These are phyloP conservation scores for Phocoena phocoena DNA, from an alignment of 2,113 vertebrate genomes.

Conservation along the genomic window DNA sequence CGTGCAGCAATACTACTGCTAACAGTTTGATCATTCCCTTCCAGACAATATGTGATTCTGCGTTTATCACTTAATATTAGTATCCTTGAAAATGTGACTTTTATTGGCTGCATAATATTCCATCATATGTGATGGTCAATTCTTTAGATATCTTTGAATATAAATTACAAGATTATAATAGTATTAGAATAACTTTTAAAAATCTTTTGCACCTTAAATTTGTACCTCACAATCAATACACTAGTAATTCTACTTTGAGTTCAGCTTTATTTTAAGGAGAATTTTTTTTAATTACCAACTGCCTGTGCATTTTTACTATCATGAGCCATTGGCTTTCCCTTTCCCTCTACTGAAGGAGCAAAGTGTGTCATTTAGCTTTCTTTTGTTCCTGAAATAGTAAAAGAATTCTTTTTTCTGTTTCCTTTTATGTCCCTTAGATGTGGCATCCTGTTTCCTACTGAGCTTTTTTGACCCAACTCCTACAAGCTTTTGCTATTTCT, in stretches of 20 bases:
- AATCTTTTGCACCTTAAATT: neutral
- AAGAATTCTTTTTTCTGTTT: constrained; percentile 61
- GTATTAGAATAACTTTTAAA: neutral
- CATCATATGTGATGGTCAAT: neutral
- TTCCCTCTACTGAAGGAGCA: constrained; percentile 13
- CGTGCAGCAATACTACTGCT: neutral
- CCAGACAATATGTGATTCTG: constrained; percentile 1
- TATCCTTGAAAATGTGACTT: neutral
- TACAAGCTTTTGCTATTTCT: constrained; percentile 68
- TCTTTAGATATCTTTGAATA: constrained; percentile 13
- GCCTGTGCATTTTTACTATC: constrained; percentile 50
- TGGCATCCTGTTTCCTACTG: constrained; percentile 74
- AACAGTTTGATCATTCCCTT: neutral
- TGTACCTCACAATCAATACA: neutral
- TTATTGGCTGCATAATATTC: constrained; percentile 29
- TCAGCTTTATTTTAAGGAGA: constrained; percentile 27
- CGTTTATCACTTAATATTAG: neutral
- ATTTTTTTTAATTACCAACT: constrained; percentile 16
- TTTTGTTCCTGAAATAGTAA: constrained; percentile 79
- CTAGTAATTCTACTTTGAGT: neutral
- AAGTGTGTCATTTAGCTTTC: constrained; percentile 69
- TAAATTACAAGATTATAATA: neutral
- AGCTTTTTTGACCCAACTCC: constrained; percentile 72
- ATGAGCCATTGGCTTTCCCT: neutral
- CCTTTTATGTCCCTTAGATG: constrained; percentile 71